Evolutionary conservation across 2,888 invertebrate genomes (phyloP).

Genomic region (Cacoxenus indagator): DNA sequence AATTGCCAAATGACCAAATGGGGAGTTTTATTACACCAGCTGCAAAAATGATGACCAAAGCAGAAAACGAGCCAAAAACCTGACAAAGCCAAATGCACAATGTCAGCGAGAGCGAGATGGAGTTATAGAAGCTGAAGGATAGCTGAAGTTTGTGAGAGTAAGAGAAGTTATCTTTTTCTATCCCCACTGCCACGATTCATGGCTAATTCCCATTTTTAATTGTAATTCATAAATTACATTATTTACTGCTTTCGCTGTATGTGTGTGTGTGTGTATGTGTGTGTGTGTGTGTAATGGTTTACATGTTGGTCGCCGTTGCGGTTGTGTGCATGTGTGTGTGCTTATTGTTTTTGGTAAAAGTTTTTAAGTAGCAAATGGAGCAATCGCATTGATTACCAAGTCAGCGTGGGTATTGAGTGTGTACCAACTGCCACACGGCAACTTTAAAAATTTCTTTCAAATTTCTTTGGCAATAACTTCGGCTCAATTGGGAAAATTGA

Average conservation of each 20-base stretch:
- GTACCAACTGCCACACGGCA: neutral
- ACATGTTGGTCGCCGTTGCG: conserved; percentile 21
- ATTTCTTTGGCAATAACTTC: neutral
- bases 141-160: too few relatives aligned
- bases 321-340: conserved; percentile 17
- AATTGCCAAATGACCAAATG: conserved; percentile 71
- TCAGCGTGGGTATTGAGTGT: neutral
- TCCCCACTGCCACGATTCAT: conserved; percentile 33
- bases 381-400: neutral
- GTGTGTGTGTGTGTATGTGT: conserved; percentile 18
- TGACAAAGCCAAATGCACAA: neutral
- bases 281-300: conserved; percentile 33
- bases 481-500: conserved; percentile 55
- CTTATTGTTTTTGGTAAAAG: neutral
- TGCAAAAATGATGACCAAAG: conserved; percentile 62
- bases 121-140: too few relatives aligned
- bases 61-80: conserved; percentile 42
- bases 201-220: conserved; percentile 62
- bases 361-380: neutral
- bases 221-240: conserved; percentile 68
- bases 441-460: neutral
- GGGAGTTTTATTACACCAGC: conserved; percentile 69
- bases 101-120: neutral
- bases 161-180: neutral
- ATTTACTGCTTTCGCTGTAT: conserved; percentile 39